Evolutionary conservation across 2,888 invertebrate species (phyloP).

Genomic region (Rhorus exstirpatorius): DNA sequence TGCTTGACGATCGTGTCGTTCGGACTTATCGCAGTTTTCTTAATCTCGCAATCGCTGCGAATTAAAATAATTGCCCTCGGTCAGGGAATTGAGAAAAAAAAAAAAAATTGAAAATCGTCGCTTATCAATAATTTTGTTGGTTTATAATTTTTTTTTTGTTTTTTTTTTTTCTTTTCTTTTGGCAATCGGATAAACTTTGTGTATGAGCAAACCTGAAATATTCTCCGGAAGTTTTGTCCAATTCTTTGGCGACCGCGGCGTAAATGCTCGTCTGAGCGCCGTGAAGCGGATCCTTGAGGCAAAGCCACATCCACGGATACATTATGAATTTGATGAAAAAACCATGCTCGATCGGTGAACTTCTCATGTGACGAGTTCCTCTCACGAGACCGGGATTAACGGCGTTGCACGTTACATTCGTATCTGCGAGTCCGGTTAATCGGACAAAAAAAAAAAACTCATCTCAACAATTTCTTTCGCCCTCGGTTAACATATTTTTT

Average conservation of each 20-base stretch:
- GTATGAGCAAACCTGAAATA: slow-evolving; percentile 90
- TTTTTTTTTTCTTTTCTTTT: slow-evolving; percentile 9
- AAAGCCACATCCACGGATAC: slow-evolving; percentile 90
- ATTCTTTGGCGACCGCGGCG: slow-evolving; percentile 89
- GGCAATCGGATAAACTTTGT: no score
- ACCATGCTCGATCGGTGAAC: slow-evolving; percentile 87
- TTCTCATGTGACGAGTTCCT: slow-evolving; percentile 89
- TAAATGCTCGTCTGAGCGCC: slow-evolving; percentile 91
- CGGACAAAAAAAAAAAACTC: no score
- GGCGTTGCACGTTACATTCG: slow-evolving; percentile 90
- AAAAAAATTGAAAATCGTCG: neutral
- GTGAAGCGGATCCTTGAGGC: slow-evolving; percentile 90
- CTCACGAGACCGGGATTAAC: slow-evolving; percentile 91
- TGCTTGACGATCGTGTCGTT: slow-evolving; percentile 79
- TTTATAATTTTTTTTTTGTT: slow-evolving; percentile 15
- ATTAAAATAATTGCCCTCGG: slow-evolving; percentile 24
- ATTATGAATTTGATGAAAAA: slow-evolving; percentile 88
- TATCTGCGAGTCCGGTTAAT: slow-evolving; percentile 87
- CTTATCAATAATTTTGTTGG: neutral
- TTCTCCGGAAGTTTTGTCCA: slow-evolving; percentile 89
- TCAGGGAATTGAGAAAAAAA: no score
- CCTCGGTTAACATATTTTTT: no score
- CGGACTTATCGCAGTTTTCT: slow-evolving; percentile 82
- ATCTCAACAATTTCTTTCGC: no score
- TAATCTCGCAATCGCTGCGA: slow-evolving; percentile 85